Percentiles rank a stretch among this genome's conserved stretches.
These are phyloP conservation scores for Perdita meconis DNA, from an alignment of 2,888 invertebrate genomes.

Conservation along the genomic window DNA sequence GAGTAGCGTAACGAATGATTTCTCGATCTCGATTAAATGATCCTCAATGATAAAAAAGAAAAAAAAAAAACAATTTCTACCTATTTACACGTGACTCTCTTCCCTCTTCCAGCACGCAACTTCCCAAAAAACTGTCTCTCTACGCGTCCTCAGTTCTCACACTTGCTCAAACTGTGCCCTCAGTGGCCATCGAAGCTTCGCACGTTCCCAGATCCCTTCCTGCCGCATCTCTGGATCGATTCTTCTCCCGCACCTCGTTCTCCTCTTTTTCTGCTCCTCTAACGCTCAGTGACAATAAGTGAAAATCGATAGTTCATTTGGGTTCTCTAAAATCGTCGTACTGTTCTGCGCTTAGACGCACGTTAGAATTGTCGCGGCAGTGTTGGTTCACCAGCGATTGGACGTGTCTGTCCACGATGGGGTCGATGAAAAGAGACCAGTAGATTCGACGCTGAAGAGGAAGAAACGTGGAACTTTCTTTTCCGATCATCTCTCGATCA, in stretches of 20 bases:
- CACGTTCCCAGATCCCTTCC: slow-evolving; percentile 14
- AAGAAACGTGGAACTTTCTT: not conserved
- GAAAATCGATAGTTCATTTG: slow-evolving; percentile 61
- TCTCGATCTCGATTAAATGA: slow-evolving; percentile 61
- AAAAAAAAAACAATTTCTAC: slow-evolving; percentile 68
- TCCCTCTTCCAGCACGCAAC: slow-evolving; percentile 48
- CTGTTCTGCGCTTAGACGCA: slow-evolving; percentile 51
- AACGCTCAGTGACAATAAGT: slow-evolving; percentile 65
- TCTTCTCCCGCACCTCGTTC: no score
- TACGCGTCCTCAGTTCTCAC: slow-evolving; percentile 23
- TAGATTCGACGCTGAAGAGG: not conserved
- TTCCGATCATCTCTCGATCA: slow-evolving; percentile 15
- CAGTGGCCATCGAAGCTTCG: slow-evolving; percentile 31
- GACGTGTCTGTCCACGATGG: slow-evolving; percentile 36
- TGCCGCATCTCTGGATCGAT: not conserved
- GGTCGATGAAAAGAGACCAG: slow-evolving; percentile 50
- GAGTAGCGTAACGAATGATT: slow-evolving; percentile 70
- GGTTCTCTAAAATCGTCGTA: slow-evolving; percentile 30
- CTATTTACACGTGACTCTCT: slow-evolving; percentile 66
- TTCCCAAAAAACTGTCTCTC: slow-evolving; percentile 14
- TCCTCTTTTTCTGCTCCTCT: slow-evolving; percentile 33
- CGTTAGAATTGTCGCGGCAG: slow-evolving; percentile 72
- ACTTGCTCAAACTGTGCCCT: slow-evolving; percentile 38
- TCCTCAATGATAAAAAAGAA: slow-evolving; percentile 57
- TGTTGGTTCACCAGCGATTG: slow-evolving; percentile 68